Conservation (phyloP, 2,113 vertebrate genomes). For the Electrona antarctica region DNA sequence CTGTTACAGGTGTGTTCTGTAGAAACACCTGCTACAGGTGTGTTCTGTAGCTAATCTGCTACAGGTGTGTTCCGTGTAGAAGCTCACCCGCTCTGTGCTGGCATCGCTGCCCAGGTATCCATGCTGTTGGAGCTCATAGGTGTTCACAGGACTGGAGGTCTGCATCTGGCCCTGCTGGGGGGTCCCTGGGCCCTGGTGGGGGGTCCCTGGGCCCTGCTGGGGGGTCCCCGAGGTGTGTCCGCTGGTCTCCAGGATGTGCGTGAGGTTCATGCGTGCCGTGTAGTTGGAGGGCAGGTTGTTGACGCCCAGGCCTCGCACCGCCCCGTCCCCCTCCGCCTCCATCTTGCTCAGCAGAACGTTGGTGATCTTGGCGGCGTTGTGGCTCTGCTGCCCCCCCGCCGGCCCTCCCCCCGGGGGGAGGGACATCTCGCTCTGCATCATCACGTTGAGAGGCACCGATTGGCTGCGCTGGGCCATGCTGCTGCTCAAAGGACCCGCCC, state of each 20-base stretch:
- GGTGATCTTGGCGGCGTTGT: conserved; percentile 92
- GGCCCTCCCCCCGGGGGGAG: conserved; percentile 77
- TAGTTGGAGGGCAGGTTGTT: conserved; percentile 99
- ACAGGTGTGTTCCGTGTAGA: no score
- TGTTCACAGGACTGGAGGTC: conserved; percentile 83
- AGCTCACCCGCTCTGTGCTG: conserved; percentile 85
- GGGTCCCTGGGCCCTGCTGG: no score
- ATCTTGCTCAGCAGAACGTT: conserved; percentile 97
- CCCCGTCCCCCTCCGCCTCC: conserved; percentile 92
- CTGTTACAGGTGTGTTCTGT: no score
- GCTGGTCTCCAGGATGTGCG: conserved; percentile 96
- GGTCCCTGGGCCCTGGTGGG: no score
- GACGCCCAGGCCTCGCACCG: conserved; percentile 93
- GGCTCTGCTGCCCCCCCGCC: conserved; percentile 58
- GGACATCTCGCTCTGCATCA: conserved; percentile 96
- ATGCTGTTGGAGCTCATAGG: conserved; percentile 96
- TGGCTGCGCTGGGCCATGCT: conserved; percentile 95
- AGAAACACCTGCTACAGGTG: no score
- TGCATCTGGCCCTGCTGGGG: no score
- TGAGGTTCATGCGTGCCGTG: conserved; percentile 98
- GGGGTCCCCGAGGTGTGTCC: conserved; percentile 32
- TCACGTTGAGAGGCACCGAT: conserved; percentile 94
- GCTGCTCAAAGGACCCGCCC: conserved; percentile 72
- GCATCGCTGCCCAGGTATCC: conserved; percentile 90
- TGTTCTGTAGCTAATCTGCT: no score